Evolutionary conservation across 2,888 invertebrate genomes (phyloP).

Genomic region (Mamestra brassicae): DNA sequence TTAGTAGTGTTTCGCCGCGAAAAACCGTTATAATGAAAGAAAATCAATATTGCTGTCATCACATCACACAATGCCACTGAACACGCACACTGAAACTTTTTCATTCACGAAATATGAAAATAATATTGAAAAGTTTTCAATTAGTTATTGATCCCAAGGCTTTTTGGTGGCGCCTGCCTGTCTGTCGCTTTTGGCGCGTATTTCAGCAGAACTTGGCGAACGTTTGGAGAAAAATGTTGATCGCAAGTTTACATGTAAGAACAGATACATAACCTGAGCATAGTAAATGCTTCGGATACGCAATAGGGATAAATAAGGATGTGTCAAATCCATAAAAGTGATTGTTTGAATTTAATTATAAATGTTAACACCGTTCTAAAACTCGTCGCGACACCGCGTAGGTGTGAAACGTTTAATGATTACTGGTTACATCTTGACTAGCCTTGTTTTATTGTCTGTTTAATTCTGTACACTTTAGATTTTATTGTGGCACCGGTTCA

Average conservation of each 20-base stretch:
- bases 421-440: slow-evolving; percentile 77
- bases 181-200: slow-evolving; percentile 54
- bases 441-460: slow-evolving; percentile 79
- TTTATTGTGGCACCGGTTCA: slow-evolving; percentile 84
- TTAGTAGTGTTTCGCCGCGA: slow-evolving; percentile 3
- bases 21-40: background rate
- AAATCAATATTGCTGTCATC: slow-evolving; percentile 26
- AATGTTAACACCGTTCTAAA: slow-evolving; percentile 26
- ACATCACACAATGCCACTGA: slow-evolving; percentile 16
- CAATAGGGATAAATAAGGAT: background rate
- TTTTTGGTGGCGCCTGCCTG: slow-evolving; percentile 41
- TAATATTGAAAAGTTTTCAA: slow-evolving; percentile 44
- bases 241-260: slow-evolving; percentile 41
- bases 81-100: slow-evolving; percentile 32
- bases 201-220: slow-evolving; percentile 38
- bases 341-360: background rate
- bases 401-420: slow-evolving; percentile 59
- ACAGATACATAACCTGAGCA: background rate
- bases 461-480: slow-evolving; percentile 82
- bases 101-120: slow-evolving; percentile 43
- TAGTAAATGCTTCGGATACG: background rate
- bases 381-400: slow-evolving; percentile 39
- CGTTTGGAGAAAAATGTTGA: slow-evolving; percentile 33
- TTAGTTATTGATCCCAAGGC: slow-evolving; percentile 39
- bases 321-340: slow-evolving; percentile 12